A percentile compares a stretch with the other conserved stretches of the same genome.
These are phyloP conservation scores for Dipodomys stephensi DNA, from an alignment of 2,113 vertebrate species.

Conservation along the genomic window DNA sequence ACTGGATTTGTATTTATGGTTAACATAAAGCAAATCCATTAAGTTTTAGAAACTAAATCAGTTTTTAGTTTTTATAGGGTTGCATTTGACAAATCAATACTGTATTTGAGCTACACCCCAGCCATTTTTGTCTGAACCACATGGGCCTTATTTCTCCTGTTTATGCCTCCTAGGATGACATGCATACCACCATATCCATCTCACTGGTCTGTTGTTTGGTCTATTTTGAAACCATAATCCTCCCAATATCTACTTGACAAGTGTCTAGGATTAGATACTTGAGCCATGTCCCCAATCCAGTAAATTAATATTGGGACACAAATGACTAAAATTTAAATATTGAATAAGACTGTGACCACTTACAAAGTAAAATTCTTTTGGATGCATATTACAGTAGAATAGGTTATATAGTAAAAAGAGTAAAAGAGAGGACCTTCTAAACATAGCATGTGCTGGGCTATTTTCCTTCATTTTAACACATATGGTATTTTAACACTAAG, in stretches of 20 bases:
- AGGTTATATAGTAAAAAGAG: neutral
- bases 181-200: too few species aligned
- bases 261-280: too few species aligned
- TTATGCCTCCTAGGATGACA: too few species aligned
- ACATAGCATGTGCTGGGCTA: neutral
- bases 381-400: neutral
- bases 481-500: neutral
- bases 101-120: too few species aligned
- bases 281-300: too few species aligned
- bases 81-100: too few species aligned
- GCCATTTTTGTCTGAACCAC: too few species aligned
- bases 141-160: too few species aligned
- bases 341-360: neutral
- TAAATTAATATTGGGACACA: neutral
- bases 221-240: too few species aligned
- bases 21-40: conserved; percentile 45
- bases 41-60: neutral
- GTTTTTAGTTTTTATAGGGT: neutral
- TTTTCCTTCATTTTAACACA: conserved; percentile 43
- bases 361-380: conserved; percentile 44
- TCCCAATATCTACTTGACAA: too few species aligned
- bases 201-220: too few species aligned
- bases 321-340: conserved; percentile 55
- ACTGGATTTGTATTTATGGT: conserved; percentile 3
- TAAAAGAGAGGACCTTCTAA: neutral